These are phyloP conservation scores for Aspidiotus destructor DNA, from an alignment of 2,888 invertebrate species.

Conservation along the genomic window DNA sequence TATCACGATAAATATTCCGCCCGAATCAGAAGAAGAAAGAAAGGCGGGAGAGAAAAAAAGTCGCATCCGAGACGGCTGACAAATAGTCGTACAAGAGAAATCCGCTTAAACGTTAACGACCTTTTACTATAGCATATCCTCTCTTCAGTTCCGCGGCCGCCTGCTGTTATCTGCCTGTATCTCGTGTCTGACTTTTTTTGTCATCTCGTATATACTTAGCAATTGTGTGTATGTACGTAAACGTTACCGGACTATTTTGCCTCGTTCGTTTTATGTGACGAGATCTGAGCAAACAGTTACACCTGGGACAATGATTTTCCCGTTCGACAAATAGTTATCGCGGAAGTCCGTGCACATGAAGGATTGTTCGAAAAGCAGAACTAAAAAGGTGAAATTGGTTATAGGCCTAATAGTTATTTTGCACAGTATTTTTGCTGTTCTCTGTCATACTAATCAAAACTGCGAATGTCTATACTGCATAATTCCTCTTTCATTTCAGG, in stretches of 20 bases:
- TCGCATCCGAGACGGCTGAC: background rate
- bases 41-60: background rate
- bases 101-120: constrained; percentile 2
- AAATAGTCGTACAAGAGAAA: background rate
- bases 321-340: too few relatives aligned
- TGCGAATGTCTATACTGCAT: too few relatives aligned
- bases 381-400: too few relatives aligned
- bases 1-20: too few relatives aligned
- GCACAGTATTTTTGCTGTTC: too few relatives aligned
- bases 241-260: too few relatives aligned
- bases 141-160: background rate
- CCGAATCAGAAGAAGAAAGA: too few relatives aligned
- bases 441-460: too few relatives aligned
- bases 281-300: background rate
- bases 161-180: background rate
- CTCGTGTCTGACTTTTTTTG: background rate
- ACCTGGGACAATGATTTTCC: background rate
- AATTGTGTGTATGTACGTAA: background rate
- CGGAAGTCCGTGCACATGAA: too few relatives aligned
- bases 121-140: background rate
- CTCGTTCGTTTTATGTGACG: background rate
- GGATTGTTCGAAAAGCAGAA: too few relatives aligned
- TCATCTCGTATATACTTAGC: background rate
- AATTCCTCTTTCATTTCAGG: too few relatives aligned
- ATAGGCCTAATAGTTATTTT: too few relatives aligned